phyloP scores from a whole-genome alignment of 2,113 vertebrate genomes.

The Gavialis gangeticus region DNA sequence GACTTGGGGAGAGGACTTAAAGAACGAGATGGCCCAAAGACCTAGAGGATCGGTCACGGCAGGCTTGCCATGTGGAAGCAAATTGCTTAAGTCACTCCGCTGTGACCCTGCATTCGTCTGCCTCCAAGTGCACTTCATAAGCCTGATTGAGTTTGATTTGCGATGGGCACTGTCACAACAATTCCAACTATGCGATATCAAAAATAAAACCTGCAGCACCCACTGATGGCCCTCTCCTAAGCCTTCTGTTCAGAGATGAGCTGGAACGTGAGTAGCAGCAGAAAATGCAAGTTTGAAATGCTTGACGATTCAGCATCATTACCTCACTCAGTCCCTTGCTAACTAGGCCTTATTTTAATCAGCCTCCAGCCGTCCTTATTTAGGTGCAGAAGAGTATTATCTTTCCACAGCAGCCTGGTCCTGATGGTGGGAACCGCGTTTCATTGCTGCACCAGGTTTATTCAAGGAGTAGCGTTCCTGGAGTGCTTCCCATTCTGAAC shows the following conservation, averaged over 20 bases:
- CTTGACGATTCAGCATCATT: neutral
- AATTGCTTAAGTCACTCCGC: neutral
- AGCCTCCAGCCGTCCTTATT: neutral
- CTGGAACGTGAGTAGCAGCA: neutral
- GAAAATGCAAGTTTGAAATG: neutral
- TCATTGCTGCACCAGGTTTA: neutral
- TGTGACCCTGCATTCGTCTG: neutral
- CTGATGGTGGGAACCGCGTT: neutral
- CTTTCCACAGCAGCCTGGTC: neutral
- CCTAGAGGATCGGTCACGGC: neutral
- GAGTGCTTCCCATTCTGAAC: neutral
- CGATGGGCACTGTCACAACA: neutral
- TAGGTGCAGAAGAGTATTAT: neutral
- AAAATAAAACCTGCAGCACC: neutral
- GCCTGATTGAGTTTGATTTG: neutral
- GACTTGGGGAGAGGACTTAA: neutral
- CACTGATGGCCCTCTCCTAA: neutral
- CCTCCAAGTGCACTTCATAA: neutral
- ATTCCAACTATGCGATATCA: neutral
- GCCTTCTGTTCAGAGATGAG: neutral
- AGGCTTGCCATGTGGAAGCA: neutral
- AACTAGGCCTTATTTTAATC: constrained; percentile 37
- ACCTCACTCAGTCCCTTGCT: neutral
- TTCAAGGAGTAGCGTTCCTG: constrained; percentile 8
- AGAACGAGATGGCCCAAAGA: neutral